Conservation (phyloP, 2,797 vertebrate species). For the Scolopax rusticola region DNA sequence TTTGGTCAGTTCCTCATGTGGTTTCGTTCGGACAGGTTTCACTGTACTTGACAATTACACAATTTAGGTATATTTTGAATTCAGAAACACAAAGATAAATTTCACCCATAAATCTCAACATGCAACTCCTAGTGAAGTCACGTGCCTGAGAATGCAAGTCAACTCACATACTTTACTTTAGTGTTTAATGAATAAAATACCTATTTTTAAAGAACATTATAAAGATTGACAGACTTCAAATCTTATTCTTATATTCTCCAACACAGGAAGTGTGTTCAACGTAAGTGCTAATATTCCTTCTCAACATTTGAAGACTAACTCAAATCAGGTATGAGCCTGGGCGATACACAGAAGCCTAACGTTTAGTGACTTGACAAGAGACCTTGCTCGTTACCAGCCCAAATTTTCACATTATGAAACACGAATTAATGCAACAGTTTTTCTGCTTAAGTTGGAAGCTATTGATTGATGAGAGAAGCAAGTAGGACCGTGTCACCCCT, state of each 20-base stretch:
- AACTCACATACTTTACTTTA: neutral
- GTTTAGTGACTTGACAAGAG: neutral
- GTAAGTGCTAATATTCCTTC: neutral
- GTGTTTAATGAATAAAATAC: constrained; percentile 38
- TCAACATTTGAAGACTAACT: neutral
- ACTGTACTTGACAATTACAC: neutral
- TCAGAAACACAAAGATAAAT: constrained; percentile 9
- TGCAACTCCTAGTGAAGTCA: neutral
- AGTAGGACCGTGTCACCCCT: neutral
- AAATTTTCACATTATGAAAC: neutral
- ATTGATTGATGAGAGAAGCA: neutral
- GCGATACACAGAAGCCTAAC: neutral
- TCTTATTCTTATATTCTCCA: neutral
- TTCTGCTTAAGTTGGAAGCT: neutral
- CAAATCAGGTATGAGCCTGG: neutral
- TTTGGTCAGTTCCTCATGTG: fast-evolving
- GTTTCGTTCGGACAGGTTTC: neutral
- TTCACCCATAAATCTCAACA: neutral
- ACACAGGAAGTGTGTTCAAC: neutral
- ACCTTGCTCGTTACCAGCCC: neutral
- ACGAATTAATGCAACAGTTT: neutral
- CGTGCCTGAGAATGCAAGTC: neutral
- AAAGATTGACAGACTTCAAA: constrained; percentile 36
- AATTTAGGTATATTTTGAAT: neutral
- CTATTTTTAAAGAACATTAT: neutral